These are phyloP conservation scores for Ctenopoma multispine DNA, from an alignment of 2,797 vertebrate species.

Conservation along the genomic window DNA sequence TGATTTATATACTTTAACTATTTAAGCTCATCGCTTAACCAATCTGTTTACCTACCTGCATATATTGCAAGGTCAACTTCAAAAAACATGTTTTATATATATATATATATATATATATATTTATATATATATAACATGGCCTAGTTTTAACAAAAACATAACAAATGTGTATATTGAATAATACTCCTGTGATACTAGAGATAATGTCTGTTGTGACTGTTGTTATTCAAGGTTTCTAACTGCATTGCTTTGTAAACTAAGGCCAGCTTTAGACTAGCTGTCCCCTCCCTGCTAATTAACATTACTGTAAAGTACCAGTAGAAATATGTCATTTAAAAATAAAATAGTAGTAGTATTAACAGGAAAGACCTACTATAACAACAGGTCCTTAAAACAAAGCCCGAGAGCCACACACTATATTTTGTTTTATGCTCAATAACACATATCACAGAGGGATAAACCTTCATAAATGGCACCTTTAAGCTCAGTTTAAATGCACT, in stretches of 20 bases:
- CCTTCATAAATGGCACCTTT: not conserved
- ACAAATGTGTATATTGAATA: not conserved
- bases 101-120: too few species aligned
- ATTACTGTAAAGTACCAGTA: slow-evolving; percentile 45
- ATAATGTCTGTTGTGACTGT: not conserved
- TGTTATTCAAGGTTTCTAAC: not conserved
- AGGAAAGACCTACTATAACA: too few species aligned
- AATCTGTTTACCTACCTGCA: not conserved
- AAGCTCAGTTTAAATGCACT: too few species aligned
- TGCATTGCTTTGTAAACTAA: slow-evolving; percentile 26
- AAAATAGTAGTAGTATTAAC: not conserved
- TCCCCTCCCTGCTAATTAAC: slow-evolving; percentile 47
- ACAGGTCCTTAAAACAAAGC: too few species aligned
- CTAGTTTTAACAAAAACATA: too few species aligned
- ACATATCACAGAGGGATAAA: too few species aligned
- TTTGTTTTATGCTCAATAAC: too few species aligned
- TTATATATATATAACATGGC: too few species aligned
- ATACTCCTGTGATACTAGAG: not conserved
- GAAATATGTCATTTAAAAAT: slow-evolving; percentile 20
- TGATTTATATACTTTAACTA: not conserved
- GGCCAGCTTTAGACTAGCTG: slow-evolving; percentile 54
- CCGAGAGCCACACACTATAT: too few species aligned
- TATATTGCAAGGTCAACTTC: not conserved
- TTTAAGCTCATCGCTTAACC: not conserved
- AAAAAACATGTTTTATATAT: not conserved